Percentiles rank a stretch among this genome's conserved stretches.
These are phyloP conservation scores for Torymus auratus DNA, from an alignment of 2,888 invertebrate genomes.

Conservation along the genomic window DNA sequence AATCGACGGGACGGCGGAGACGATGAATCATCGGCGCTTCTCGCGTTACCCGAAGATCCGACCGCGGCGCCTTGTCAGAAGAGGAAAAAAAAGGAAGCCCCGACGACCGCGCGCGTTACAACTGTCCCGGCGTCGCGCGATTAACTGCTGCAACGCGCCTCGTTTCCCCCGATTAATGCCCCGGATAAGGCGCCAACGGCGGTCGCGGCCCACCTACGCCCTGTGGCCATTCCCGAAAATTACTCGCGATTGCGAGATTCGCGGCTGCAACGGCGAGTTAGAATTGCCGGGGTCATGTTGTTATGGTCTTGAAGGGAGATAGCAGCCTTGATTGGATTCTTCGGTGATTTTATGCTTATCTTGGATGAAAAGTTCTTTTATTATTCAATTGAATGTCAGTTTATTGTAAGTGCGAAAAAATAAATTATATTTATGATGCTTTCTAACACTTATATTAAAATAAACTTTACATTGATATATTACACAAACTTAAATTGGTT, in stretches of 20 bases:
- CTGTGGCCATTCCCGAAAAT: slow-evolving; percentile 36
- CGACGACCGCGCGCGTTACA: slow-evolving; percentile 12
- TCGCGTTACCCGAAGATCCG: background rate
- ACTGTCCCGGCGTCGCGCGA: slow-evolving; percentile 44
- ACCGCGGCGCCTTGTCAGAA: slow-evolving; percentile 33
- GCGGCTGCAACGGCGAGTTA: too few relatives aligned
- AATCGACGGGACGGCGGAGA: background rate
- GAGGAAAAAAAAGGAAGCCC: slow-evolving; percentile 7
- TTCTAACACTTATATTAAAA: too few relatives aligned
- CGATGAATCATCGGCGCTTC: slow-evolving; percentile 46
- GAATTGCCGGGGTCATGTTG: too few relatives aligned
- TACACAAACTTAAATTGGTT: too few relatives aligned
- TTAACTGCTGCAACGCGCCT: slow-evolving; percentile 51
- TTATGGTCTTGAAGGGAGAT: too few relatives aligned
- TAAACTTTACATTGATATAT: too few relatives aligned
- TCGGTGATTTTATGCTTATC: too few relatives aligned
- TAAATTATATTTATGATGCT: too few relatives aligned
- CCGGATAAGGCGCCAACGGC: slow-evolving; percentile 49
- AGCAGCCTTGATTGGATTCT: too few relatives aligned
- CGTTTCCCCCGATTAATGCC: slow-evolving; percentile 55
- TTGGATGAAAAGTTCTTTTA: too few relatives aligned
- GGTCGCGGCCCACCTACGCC: background rate
- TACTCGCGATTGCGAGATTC: slow-evolving; percentile 10
- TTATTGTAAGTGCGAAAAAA: too few relatives aligned
- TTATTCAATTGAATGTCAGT: too few relatives aligned